phyloP scores from a whole-genome alignment of 2,113 vertebrate species.

The Campylomormyrus numenius region DNA sequence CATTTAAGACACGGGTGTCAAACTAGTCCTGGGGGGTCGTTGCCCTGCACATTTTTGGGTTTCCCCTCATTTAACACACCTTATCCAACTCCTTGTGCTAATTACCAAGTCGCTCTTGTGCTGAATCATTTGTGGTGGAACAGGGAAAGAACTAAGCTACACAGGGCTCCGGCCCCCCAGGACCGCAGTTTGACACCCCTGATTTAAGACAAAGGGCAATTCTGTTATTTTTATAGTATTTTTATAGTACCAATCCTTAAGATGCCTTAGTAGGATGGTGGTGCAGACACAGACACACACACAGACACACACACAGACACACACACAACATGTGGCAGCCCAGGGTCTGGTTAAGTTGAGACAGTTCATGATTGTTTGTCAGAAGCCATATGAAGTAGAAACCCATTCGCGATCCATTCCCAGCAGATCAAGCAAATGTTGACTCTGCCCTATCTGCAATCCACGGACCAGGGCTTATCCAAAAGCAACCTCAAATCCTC shows the following conservation, averaged over 20 bases:
- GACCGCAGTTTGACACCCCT: too few relatives aligned
- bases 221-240: not conserved
- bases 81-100: too few relatives aligned
- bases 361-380: not conserved
- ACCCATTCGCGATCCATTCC: not conserved
- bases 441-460: not conserved
- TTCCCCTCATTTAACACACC: too few relatives aligned
- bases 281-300: not conserved
- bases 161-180: too few relatives aligned
- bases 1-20: not conserved
- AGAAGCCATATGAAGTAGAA: not conserved
- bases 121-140: too few relatives aligned
- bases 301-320: not conserved
- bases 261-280: not conserved
- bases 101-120: too few relatives aligned
- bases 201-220: not conserved
- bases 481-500: constrained; percentile 4
- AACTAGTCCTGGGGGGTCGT: too few relatives aligned
- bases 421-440: not conserved
- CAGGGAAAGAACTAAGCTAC: too few relatives aligned
- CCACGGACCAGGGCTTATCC: not conserved
- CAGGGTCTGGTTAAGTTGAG: not conserved
- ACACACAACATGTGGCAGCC: not conserved
- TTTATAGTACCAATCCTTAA: not conserved
- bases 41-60: too few relatives aligned